A percentile compares a stretch with the other conserved stretches of the same genome.
These are phyloP conservation scores for Sceloporus undulatus DNA, from an alignment of 2,113 vertebrate species.

Conservation along the genomic window DNA sequence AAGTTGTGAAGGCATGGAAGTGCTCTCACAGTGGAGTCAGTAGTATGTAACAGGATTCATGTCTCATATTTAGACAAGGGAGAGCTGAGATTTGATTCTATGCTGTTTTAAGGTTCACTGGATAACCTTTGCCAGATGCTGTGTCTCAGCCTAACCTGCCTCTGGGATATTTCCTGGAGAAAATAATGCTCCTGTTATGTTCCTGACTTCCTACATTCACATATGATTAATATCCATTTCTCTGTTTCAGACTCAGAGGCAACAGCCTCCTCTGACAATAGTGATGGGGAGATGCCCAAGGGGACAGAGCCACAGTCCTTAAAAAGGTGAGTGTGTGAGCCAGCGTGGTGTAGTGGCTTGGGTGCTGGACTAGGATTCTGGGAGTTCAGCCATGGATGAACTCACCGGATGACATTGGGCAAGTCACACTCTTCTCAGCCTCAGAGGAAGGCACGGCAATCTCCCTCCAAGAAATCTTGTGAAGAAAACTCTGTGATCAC, in stretches of 20 bases:
- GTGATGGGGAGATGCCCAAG: slow-evolving; percentile 85
- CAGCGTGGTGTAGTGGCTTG: too few species aligned
- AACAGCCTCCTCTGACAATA: slow-evolving; percentile 92
- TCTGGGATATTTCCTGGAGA: background rate
- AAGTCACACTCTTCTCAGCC: background rate
- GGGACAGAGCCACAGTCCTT: slow-evolving; percentile 80
- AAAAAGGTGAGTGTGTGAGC: slow-evolving; percentile 83
- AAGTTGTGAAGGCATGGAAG: background rate
- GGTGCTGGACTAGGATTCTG: background rate
- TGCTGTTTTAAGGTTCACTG: background rate
- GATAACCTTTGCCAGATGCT: background rate
- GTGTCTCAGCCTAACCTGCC: background rate
- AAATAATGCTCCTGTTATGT: background rate
- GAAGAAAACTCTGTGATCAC: too few species aligned
- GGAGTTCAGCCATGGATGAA: too few species aligned
- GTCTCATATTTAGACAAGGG: background rate
- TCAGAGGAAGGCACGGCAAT: too few species aligned
- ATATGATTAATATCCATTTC: background rate
- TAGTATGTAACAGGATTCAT: too few species aligned
- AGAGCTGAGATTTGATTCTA: background rate
- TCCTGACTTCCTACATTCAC: too few species aligned
- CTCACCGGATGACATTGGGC: too few species aligned
- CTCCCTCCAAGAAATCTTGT: too few species aligned
- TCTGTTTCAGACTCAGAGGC: slow-evolving; percentile 86
- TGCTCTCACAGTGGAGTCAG: background rate